These are phyloP conservation scores for Clitarchus hookeri DNA, from an alignment of 2,888 invertebrate species.

Conservation along the genomic window DNA sequence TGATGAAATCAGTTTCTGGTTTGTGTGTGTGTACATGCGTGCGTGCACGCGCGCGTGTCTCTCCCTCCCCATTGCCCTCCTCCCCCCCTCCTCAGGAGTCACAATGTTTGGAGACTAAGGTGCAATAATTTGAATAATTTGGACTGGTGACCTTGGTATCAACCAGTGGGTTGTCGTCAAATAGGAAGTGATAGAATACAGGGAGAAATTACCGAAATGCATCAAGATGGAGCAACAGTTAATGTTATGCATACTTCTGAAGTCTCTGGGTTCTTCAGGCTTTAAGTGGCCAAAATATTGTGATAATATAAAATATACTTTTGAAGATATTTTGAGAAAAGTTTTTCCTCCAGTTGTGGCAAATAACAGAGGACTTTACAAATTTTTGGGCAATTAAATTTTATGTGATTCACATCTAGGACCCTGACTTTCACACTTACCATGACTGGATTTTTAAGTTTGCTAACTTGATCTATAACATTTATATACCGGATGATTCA, in stretches of 20 bases:
- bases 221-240: conserved; percentile 16
- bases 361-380: neutral
- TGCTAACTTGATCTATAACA: neutral
- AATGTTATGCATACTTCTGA: neutral
- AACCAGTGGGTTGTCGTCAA: neutral
- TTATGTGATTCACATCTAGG: neutral
- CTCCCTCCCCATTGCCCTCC: no score
- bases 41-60: neutral
- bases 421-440: neutral
- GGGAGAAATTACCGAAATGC: neutral
- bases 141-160: neutral
- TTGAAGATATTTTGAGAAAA: neutral
- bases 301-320: neutral
- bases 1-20: neutral
- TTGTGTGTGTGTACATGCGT: no score
- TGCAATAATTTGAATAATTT: no score
- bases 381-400: neutral
- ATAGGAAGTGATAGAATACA: neutral
- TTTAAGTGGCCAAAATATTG: conserved; percentile 11
- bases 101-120: no score
- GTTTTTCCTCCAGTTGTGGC: neutral
- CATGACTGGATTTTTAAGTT: neutral
- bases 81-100: no score
- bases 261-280: neutral
- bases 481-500: no score